Base-by-base conservation (phyloP, 1,140 invertebrate genomes). In the Drosophila gunungcola region DNA sequence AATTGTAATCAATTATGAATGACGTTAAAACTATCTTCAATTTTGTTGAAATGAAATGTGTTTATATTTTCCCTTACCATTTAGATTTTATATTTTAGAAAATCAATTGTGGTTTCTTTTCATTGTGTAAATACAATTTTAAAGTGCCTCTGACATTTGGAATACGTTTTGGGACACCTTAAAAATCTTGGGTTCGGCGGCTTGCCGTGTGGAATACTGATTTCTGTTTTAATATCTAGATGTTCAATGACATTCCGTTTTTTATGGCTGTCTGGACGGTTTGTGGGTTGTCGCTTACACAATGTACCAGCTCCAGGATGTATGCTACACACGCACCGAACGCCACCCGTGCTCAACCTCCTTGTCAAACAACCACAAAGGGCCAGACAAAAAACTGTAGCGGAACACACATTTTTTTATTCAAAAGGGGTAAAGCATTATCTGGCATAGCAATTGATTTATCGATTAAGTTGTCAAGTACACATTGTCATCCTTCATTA, bases 391-490 rank as follows among this genome's bases (percentile, higher is more conserved):
- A 56, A 52, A 77, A 60, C 54, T 54, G 54, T 65, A 55, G 45
- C 51, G n/a, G 29, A 29, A 34, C 39, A 45, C 25, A 65, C 34
- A 41, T 63, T 81, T 73, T 80, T 52, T 72, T 79, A 64, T 75
- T 67, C 54, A 78, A 82, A 88, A 80, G 83, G 82, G 83, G 81
- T 65, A 63, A 76, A 56, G 70, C 75, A 70, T 83, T 83, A 88
- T 88, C 84, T 78, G 73, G 39, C 76, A 67, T 42, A 68, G 67
- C 85, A 90, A 89, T 89, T 89, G 85, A 89, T 89, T 89, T 89
- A 89, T 89, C 85, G 85, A 89, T 89, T 89, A 90, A 85, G 63
- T 89, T 85, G 79, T 89, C 85, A 90, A 89, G 85, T 85, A 79
- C 77, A 74, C 74, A 80, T 89, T 89, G 85, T 89, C 73, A 89